These are phyloP conservation scores for Pica pica DNA, from an alignment of 2,113 vertebrate genomes.

Conservation along the genomic window DNA sequence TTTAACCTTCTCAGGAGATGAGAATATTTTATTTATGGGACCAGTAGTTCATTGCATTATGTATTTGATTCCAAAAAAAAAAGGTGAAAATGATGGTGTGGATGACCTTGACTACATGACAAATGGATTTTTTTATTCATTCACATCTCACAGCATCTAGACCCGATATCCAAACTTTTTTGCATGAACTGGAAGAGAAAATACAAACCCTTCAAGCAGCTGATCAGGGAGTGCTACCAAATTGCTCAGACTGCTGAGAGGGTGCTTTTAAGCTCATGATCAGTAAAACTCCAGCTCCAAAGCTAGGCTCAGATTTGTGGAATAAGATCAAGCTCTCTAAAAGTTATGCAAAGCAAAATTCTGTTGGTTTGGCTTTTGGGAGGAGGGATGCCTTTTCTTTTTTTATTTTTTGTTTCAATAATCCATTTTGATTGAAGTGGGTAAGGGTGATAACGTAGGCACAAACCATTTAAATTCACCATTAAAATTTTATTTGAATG, in stretches of 20 bases:
- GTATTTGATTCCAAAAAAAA: not conserved
- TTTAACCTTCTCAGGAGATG: not conserved
- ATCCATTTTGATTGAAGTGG: not conserved
- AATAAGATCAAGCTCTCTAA: not conserved
- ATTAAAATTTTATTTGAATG: not conserved
- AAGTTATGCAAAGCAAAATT: not conserved
- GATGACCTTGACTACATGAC: not conserved
- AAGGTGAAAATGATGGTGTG: not conserved
- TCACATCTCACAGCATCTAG: not conserved
- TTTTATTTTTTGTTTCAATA: not conserved
- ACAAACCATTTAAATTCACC: not conserved
- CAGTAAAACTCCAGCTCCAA: not conserved
- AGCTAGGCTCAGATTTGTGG: not conserved
- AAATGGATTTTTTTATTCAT: not conserved
- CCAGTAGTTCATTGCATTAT: not conserved
- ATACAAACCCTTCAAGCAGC: not conserved
- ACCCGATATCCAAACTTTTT: not conserved
- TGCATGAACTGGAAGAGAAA: not conserved
- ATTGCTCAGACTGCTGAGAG: not conserved
- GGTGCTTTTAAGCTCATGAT: not conserved
- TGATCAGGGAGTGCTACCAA: not conserved
- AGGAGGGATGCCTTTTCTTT: not conserved
- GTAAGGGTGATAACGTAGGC: not conserved
- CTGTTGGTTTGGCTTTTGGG: not conserved
- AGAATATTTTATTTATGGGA: not conserved